Percentiles rank a stretch among this genome's conserved stretches.
These are phyloP conservation scores for Chondrosia reniformis DNA, from an alignment of 37 sponge, comb jelly and placozoan species.

Conservation along the genomic window DNA sequence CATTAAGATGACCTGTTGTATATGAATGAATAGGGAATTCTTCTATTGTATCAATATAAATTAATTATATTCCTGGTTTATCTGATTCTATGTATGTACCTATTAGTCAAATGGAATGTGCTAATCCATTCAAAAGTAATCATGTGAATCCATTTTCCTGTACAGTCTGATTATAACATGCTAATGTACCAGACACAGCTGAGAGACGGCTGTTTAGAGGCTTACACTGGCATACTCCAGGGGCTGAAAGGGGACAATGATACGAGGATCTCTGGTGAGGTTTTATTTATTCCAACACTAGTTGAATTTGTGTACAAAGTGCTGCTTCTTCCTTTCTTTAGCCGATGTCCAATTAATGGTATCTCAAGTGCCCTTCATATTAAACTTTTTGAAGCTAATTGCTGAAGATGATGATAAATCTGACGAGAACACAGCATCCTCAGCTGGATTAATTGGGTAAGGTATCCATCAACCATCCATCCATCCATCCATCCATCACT, in stretches of 20 bases:
- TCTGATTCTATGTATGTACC: too few species aligned
- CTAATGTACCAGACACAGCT: slow-evolving; percentile 90
- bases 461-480: slow-evolving; percentile 25
- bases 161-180: slow-evolving; percentile 82
- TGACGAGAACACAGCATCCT: slow-evolving; percentile 55
- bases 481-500: neutral
- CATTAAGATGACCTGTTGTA: too few species aligned
- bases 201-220: slow-evolving; percentile 94
- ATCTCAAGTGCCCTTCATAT: slow-evolving; percentile 71
- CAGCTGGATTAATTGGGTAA: slow-evolving; percentile 90
- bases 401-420: slow-evolving; percentile 80
- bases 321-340: neutral
- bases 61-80: too few species aligned
- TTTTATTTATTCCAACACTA: neutral
- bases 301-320: too few species aligned
- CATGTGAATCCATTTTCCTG: too few species aligned
- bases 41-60: too few species aligned
- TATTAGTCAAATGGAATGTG: too few species aligned
- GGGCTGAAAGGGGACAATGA: slow-evolving; percentile 77
- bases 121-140: too few species aligned
- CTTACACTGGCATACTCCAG: slow-evolving; percentile 95
- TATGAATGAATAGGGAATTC: too few species aligned
- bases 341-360: slow-evolving; percentile 66
- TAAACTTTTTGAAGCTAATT: slow-evolving; percentile 59
- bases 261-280: neutral